These are phyloP conservation scores for Drosophila bunnanda DNA, from an alignment of 2,888 invertebrate genomes.

Conservation along the genomic window DNA sequence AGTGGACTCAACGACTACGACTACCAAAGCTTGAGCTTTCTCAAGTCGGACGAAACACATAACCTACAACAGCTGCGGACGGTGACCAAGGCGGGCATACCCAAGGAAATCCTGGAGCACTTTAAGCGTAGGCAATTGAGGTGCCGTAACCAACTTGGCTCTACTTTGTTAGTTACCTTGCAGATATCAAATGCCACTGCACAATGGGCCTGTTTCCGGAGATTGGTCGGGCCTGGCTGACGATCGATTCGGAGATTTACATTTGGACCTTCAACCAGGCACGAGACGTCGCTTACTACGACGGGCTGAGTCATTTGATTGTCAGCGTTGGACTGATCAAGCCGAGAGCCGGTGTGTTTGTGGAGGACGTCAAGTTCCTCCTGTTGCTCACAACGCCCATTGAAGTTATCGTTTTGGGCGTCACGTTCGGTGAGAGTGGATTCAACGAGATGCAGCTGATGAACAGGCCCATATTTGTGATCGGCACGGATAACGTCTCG, in stretches of 20 bases:
- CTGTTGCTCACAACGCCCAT: constrained; percentile 97
- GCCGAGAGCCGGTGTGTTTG: constrained; percentile 95
- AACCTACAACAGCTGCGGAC: constrained; percentile 91
- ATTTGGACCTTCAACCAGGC: constrained; percentile 98
- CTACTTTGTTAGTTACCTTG: constrained; percentile 13
- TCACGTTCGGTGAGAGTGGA: constrained; percentile 81
- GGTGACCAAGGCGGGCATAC: constrained; percentile 93
- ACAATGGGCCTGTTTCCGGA: constrained; percentile 99
- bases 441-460: constrained; percentile 94
- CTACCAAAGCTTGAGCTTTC: constrained; percentile 92
- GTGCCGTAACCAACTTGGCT: background rate
- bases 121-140: constrained; percentile 90
- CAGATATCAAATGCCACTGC: constrained; percentile 97
- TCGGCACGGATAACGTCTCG: constrained; percentile 95
- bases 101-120: constrained; percentile 97
- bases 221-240: constrained; percentile 97
- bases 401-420: constrained; percentile 90
- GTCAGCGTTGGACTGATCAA: constrained; percentile 95
- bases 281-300: constrained; percentile 97
- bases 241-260: constrained; percentile 98
- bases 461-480: constrained; percentile 96
- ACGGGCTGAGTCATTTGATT: constrained; percentile 97
- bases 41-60: constrained; percentile 88
- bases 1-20: constrained; percentile 96
- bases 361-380: constrained; percentile 94